A percentile compares a stretch with the other conserved stretches of the same genome.
Evolutionary conservation across 2,113 vertebrate genomes (phyloP).

Genomic region (Catharus minimus): DNA sequence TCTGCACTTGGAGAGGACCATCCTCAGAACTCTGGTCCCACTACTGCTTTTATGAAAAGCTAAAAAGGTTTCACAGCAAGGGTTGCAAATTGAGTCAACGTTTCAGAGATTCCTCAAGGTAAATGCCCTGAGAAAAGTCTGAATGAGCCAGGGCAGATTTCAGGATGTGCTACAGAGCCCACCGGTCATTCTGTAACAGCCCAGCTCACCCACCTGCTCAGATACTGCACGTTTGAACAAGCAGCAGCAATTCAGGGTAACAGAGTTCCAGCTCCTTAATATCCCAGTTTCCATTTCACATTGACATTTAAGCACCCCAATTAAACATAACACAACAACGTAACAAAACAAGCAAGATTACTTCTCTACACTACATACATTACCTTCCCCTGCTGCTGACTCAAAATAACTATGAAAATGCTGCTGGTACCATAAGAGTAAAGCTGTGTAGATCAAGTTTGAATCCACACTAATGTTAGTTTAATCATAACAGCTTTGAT

Average conservation of each 20-base stretch:
- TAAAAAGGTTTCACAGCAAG: neutral
- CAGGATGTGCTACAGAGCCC: rapidly evolving
- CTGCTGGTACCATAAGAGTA: neutral
- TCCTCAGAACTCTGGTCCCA: neutral
- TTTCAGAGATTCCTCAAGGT: neutral
- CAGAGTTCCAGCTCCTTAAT: rapidly evolving
- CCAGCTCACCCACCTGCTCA: neutral
- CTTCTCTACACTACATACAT: rapidly evolving
- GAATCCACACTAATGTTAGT: neutral
- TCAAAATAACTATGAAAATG: neutral
- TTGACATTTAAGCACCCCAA: neutral
- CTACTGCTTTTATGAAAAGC: neutral
- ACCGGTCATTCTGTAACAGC: rapidly evolving
- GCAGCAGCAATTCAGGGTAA: neutral
- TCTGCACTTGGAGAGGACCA: neutral
- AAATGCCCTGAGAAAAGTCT: neutral
- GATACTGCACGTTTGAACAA: neutral
- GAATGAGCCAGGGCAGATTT: neutral
- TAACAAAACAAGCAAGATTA: neutral
- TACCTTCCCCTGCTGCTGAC: neutral
- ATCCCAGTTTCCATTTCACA: neutral
- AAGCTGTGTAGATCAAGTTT: neutral
- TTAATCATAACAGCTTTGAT: neutral
- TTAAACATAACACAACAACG: neutral
- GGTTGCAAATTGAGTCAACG: neutral